These are phyloP conservation scores for Hypomesus transpacificus DNA, from an alignment of 2,113 vertebrate genomes.

Conservation along the genomic window DNA sequence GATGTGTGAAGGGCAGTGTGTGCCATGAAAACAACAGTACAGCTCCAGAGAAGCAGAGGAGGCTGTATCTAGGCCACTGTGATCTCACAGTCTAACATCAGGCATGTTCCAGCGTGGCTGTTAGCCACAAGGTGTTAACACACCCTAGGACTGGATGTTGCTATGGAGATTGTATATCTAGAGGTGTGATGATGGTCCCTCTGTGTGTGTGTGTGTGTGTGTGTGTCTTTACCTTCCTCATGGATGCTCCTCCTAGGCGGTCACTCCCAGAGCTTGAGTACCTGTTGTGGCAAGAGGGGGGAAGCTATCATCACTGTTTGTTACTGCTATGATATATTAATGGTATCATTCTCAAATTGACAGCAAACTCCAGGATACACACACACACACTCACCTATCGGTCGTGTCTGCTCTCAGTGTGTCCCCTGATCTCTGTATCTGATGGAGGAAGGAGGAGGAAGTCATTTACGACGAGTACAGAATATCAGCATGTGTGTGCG, in stretches of 20 bases:
- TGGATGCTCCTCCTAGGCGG: conserved; percentile 77
- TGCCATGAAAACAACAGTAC: no score
- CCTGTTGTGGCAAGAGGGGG: conserved; percentile 54
- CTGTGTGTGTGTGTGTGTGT: background rate
- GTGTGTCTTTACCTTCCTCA: conserved; percentile 78
- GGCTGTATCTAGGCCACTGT: no score
- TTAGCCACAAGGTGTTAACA: no score
- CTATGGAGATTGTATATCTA: background rate
- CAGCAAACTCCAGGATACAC: conserved; percentile 12
- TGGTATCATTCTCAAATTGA: background rate
- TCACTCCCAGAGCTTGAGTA: conserved; percentile 80
- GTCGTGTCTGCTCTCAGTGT: conserved; percentile 62
- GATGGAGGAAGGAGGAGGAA: conserved; percentile 4
- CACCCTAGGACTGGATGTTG: no score
- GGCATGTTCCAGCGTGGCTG: no score
- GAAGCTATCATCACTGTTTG: background rate
- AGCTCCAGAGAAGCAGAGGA: no score
- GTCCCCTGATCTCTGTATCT: conserved; percentile 68
- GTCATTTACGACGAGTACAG: background rate
- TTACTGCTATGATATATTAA: background rate
- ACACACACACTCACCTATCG: conserved; percentile 65
- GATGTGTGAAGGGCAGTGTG: background rate
- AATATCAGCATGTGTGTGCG: conserved; percentile 16
- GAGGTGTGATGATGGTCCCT: background rate
- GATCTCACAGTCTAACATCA: no score